These are phyloP conservation scores for Enteromius afrohamiltoni DNA, from an alignment of 2,797 vertebrate genomes.

Conservation along the genomic window DNA sequence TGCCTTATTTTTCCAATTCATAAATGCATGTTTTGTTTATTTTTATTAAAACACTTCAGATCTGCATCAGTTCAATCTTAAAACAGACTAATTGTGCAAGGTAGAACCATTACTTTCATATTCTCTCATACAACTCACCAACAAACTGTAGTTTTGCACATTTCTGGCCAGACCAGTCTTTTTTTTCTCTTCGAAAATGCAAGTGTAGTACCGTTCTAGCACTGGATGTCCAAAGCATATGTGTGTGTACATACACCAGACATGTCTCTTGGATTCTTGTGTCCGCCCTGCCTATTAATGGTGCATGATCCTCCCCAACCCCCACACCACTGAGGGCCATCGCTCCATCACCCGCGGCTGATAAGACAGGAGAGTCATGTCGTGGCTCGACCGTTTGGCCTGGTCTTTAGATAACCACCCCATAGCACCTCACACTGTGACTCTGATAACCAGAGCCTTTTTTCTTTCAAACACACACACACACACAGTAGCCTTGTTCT, in stretches of 20 bases:
- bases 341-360: constrained; percentile 38
- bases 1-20: not conserved
- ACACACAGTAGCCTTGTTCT: constrained; percentile 6
- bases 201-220: not conserved
- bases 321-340: constrained; percentile 14
- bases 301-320: constrained; percentile 22
- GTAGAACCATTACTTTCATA: not conserved
- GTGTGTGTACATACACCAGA: not conserved
- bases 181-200: not conserved
- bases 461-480: not conserved
- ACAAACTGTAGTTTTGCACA: not conserved
- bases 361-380: constrained; percentile 48
- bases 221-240: constrained; percentile 4
- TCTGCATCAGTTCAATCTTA: not conserved
- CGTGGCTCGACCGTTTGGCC: constrained; percentile 42
- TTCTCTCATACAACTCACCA: not conserved
- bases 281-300: not conserved
- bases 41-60: not conserved
- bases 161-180: not conserved
- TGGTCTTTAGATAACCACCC: constrained; percentile 47
- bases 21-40: not conserved
- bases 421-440: constrained; percentile 33
- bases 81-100: not conserved
- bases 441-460: constrained; percentile 41
- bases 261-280: constrained; percentile 17